A percentile compares a stretch with the other conserved stretches of the same genome.
These are phyloP conservation scores for Agonopterix subpropinquella DNA, from an alignment of 2,888 invertebrate genomes.

Conservation along the genomic window DNA sequence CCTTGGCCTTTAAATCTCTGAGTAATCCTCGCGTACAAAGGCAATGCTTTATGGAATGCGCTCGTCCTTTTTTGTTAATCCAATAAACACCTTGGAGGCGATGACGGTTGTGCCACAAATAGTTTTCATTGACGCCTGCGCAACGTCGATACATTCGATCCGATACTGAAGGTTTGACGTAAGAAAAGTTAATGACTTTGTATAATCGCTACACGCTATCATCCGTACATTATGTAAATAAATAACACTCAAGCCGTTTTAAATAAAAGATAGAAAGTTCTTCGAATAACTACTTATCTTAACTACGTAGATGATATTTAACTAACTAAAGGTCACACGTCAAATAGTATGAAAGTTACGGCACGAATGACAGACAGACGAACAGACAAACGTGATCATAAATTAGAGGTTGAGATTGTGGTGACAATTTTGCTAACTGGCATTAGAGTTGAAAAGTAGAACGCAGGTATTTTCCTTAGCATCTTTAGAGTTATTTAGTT, in stretches of 20 bases:
- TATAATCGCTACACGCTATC: slow-evolving; percentile 29
- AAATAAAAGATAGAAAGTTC: too few species aligned
- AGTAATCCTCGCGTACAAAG: too few species aligned
- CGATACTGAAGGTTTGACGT: slow-evolving; percentile 43
- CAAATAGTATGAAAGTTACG: background rate
- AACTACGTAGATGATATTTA: too few species aligned
- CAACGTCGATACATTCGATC: slow-evolving; percentile 31
- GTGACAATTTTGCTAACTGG: slow-evolving; percentile 1
- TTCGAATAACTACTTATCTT: too few species aligned
- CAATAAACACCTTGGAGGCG: slow-evolving; percentile 30
- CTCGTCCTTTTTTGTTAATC: too few species aligned
- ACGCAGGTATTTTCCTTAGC: background rate
- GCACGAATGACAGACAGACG: background rate
- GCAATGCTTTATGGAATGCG: too few species aligned
- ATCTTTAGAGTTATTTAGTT: too few species aligned
- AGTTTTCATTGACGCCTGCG: slow-evolving; percentile 48
- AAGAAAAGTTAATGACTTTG: slow-evolving; percentile 53
- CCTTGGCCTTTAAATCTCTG: too few species aligned
- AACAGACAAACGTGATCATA: background rate
- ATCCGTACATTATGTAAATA: slow-evolving; percentile 14
- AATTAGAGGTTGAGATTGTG: background rate
- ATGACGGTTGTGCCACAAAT: slow-evolving; percentile 55
- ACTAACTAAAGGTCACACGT: background rate
- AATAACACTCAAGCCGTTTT: background rate
- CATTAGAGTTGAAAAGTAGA: slow-evolving; percentile 1